Evolutionary conservation across 2,113 vertebrate species (phyloP).

Genomic region (Corydoras sp.): DNA sequence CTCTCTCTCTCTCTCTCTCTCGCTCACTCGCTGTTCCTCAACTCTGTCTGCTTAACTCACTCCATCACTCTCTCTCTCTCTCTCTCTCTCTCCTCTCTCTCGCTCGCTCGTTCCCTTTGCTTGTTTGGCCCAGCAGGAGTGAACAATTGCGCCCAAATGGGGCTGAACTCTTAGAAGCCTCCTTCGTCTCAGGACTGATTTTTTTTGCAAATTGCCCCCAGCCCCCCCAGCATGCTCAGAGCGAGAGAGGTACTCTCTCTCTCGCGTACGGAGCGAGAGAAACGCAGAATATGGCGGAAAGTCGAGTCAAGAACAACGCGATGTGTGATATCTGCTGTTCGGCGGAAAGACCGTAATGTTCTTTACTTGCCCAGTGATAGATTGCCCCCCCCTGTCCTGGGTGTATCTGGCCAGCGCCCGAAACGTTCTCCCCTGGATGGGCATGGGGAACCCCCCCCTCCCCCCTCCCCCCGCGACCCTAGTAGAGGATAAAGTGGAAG

Average conservation of each 20-base stretch:
- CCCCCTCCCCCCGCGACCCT: too few species aligned
- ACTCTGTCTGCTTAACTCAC: not conserved
- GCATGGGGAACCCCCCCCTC: too few species aligned
- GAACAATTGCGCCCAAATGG: not conserved
- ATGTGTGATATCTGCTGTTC: too few species aligned
- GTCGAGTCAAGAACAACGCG: too few species aligned
- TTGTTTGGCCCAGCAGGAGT: not conserved
- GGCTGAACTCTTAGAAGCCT: slow-evolving; percentile 16
- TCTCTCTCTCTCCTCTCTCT: not conserved
- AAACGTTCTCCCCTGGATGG: too few species aligned
- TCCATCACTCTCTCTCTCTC: not conserved
- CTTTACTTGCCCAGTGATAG: too few species aligned
- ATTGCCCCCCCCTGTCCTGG: too few species aligned
- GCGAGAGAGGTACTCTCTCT: not conserved
- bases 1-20: not conserved
- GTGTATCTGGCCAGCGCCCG: too few species aligned
- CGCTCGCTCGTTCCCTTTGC: not conserved
- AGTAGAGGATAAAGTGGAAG: too few species aligned
- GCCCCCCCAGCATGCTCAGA: not conserved
- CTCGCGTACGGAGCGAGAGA: not conserved
- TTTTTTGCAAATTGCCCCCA: slow-evolving; percentile 28
- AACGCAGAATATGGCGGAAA: too few species aligned
- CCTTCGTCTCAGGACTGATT: slow-evolving; percentile 22
- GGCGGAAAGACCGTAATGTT: too few species aligned
- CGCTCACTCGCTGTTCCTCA: not conserved